These are phyloP conservation scores for Zele albiditarsus DNA, from an alignment of 2,888 invertebrate genomes.

Conservation along the genomic window DNA sequence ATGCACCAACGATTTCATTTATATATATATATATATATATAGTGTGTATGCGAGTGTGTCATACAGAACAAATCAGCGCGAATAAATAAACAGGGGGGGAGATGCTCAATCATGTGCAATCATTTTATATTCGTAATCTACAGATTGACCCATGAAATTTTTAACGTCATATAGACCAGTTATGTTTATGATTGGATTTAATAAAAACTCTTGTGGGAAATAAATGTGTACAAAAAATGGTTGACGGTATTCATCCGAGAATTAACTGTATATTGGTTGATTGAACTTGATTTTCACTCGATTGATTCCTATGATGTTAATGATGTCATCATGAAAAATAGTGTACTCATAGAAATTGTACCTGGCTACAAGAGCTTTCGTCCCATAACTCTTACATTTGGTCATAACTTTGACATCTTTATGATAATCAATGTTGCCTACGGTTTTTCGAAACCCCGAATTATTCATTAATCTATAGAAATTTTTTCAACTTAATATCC, in stretches of 20 bases:
- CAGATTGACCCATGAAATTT: conserved; percentile 27
- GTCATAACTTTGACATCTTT: too few relatives aligned
- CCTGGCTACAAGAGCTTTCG: too few relatives aligned
- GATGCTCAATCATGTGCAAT: conserved; percentile 31
- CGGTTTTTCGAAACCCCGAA: too few relatives aligned
- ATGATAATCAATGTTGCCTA: too few relatives aligned
- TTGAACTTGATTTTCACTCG: too few relatives aligned
- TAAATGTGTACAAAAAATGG: not conserved
- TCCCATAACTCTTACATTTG: too few relatives aligned
- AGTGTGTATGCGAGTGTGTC: conserved; percentile 2
- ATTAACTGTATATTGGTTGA: too few relatives aligned
- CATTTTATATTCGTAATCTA: conserved; percentile 31
- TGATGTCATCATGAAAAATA: too few relatives aligned
- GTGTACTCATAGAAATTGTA: too few relatives aligned
- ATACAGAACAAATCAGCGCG: conserved; percentile 18
- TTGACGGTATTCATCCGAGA: not conserved
- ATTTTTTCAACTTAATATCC: too few relatives aligned
- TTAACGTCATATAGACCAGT: not conserved
- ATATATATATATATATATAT: not conserved
- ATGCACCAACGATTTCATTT: not conserved
- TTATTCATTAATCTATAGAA: too few relatives aligned
- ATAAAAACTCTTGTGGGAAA: conserved; percentile 15
- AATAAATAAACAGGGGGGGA: conserved; percentile 33
- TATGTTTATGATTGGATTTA: conserved; percentile 12
- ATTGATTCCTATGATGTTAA: too few relatives aligned